A percentile compares a stretch with the other conserved stretches of the same genome.
Evolutionary conservation across 2,113 vertebrate genomes (phyloP).

Genomic region (Lamprologus callipterus): DNA sequence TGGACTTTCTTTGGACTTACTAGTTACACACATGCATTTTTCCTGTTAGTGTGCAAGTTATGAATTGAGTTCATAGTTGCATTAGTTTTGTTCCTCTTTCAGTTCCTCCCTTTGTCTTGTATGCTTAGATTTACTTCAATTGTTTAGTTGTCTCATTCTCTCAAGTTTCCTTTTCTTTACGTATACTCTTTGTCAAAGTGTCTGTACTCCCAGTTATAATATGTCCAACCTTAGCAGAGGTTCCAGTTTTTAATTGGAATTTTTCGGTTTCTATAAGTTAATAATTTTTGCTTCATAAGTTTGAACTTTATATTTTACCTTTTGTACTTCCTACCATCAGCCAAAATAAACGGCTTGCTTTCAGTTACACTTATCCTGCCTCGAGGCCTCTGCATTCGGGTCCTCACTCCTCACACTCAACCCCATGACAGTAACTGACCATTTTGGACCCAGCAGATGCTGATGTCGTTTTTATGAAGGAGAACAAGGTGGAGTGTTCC

Average conservation of each 20-base stretch:
- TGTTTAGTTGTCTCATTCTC: neutral
- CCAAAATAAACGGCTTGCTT: neutral
- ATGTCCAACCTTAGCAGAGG: neutral
- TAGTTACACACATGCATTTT: neutral
- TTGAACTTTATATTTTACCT: neutral
- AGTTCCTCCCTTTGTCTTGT: neutral
- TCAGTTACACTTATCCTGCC: neutral
- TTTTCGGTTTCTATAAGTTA: accelerated
- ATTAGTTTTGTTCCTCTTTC: neutral
- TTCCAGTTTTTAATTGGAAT: neutral
- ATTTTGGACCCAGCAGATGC: neutral
- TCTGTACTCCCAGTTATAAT: neutral
- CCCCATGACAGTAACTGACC: neutral
- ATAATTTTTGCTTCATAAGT: neutral
- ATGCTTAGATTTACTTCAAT: neutral
- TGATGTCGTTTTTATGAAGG: neutral
- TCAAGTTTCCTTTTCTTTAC: neutral
- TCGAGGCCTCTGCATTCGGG: accelerated
- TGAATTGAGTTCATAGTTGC: neutral
- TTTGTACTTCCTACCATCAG: neutral
- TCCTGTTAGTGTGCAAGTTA: neutral
- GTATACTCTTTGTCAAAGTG: neutral
- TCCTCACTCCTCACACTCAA: neutral
- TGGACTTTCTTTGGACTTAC: neutral
- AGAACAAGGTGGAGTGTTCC: neutral